A percentile compares a stretch with the other conserved stretches of the same genome.
Conservation (phyloP, 2,888 invertebrate species). For the Anarsia innoxiella region DNA sequence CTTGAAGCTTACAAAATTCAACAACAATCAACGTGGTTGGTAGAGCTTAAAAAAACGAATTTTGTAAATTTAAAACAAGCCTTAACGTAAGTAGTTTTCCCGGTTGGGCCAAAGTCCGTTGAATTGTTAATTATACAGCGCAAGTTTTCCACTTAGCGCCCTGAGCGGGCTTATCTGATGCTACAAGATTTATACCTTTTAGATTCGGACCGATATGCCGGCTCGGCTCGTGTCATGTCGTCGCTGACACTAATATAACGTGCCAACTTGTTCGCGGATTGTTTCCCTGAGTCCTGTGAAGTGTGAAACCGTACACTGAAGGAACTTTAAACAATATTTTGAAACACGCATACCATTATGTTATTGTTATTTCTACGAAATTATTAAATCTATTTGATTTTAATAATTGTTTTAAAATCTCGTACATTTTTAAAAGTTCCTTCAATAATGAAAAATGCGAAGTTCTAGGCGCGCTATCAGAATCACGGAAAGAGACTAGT, state of each 20-base stretch:
- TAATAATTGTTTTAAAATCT: too few relatives aligned
- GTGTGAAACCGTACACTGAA: conserved; percentile 1
- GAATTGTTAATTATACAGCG: conserved; percentile 64
- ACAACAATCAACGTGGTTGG: conserved; percentile 1
- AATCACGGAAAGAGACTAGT: too few relatives aligned
- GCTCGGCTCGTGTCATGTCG: conserved; percentile 17
- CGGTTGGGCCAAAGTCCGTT: conserved; percentile 42
- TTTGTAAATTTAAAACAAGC: conserved; percentile 30
- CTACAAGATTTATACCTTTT: conserved; percentile 46
- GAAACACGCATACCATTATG: too few relatives aligned
- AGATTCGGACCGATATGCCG: conserved; percentile 33
- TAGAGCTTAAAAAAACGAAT: conserved; percentile 14
- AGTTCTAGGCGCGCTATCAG: too few relatives aligned
- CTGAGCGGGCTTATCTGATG: conserved; percentile 47
- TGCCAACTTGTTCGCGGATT: conserved; percentile 8
- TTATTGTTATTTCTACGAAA: too few relatives aligned
- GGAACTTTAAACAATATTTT: too few relatives aligned
- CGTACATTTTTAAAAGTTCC: too few relatives aligned
- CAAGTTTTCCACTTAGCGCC: conserved; percentile 64
- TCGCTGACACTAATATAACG: conserved; percentile 17
- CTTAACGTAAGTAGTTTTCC: conserved; percentile 44
- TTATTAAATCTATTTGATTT: too few relatives aligned
- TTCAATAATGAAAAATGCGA: too few relatives aligned
- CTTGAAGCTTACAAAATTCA: conserved; percentile 3
- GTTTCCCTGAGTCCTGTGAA: neutral